Evolutionary conservation across 2,797 vertebrate genomes (phyloP), one percentile per base, ranked within the genome.

Genomic region (Trachops cirrhosus): DNA sequence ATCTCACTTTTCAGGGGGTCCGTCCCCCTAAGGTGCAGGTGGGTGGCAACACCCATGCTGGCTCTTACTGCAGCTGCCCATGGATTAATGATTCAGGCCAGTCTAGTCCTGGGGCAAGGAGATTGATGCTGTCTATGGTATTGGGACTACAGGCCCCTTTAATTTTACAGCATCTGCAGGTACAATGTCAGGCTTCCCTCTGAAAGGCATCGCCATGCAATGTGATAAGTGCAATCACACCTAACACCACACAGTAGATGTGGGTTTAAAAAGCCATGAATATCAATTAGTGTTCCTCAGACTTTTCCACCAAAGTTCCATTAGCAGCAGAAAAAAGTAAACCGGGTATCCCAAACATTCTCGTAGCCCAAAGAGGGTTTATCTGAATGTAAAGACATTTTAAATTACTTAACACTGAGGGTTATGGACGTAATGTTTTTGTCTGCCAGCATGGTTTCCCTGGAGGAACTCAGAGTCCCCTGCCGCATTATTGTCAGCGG

Each of bases 351-450:
- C 12, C 34, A 77, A 32, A 59, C 62, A 50, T 71, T 15, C 11
- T 29, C 10, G 39, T 44, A 68, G 32, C 39, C 39, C 50, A 50
- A 50, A 34, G 32, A 59, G 37, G 41, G n/a, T 74, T 87, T 93
- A 59, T 93, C 34, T 91, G 62, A 83, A 83, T 82, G 89, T 70
- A 84, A 86, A 93, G 85, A 29, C 67, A n/a, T 68, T 90, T 93
- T 46, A 34, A 34, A 11, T 50, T 46, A 68, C 50, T 67, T 73
- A 86, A 34, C 48, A 39, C 8, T 50, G 44, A 80, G 29, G 71
- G 24, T 41, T 29, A 22, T 46, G 39, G 19, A 59, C 37, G n/a
- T 21, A 29, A 48, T 22, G 41, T 26, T 70, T 88, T 78, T 57
- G n/a, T 92, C 82, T 67, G 41, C 37, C 46, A n/a, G 79, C 18